These are phyloP conservation scores for Spermophilus dauricus DNA, from an alignment of 2,113 vertebrate genomes.

Conservation along the genomic window DNA sequence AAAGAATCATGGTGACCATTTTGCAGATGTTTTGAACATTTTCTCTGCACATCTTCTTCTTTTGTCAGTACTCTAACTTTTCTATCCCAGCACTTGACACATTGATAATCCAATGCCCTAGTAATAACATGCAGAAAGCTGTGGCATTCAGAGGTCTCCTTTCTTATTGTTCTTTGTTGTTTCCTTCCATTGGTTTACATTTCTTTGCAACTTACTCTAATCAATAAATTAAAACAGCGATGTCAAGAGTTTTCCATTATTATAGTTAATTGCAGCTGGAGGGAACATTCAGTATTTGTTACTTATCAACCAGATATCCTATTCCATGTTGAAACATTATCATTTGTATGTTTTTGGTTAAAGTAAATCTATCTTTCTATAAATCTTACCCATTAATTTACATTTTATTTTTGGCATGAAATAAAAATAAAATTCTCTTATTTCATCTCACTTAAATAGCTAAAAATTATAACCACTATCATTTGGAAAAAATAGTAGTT, in stretches of 20 bases:
- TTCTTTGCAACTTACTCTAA: background rate
- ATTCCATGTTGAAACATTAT: conserved; percentile 16
- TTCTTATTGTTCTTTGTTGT: background rate
- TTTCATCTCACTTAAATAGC: background rate
- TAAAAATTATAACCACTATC: background rate
- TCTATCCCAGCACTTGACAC: background rate
- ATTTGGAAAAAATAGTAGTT: background rate
- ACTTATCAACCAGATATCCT: background rate
- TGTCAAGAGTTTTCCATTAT: background rate
- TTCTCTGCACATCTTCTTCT: background rate
- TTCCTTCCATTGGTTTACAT: background rate
- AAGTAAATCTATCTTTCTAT: background rate
- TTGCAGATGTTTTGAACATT: background rate
- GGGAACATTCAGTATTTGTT: background rate
- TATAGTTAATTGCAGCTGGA: background rate
- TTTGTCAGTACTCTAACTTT: background rate
- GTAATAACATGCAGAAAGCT: background rate
- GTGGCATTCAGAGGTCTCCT: background rate
- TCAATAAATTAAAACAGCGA: background rate
- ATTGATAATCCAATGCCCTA: background rate
- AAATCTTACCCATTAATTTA: background rate
- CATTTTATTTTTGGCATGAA: background rate
- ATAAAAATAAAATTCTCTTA: background rate
- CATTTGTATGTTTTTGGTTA: background rate
- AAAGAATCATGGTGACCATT: background rate